phyloP scores from a whole-genome alignment of 2,888 invertebrate genomes.

The Ectemnius lituratus region DNA sequence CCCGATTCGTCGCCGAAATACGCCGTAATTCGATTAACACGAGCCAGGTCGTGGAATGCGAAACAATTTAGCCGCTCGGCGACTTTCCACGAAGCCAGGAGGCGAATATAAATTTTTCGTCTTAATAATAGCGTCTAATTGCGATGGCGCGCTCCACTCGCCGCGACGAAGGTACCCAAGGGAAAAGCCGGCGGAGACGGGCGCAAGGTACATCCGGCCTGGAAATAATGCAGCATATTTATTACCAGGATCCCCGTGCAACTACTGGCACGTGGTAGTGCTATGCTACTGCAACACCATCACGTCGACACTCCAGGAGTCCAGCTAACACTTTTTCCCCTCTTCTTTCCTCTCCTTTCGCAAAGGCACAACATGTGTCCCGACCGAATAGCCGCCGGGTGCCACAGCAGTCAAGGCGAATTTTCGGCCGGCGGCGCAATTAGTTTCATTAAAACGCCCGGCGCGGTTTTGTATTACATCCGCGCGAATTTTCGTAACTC shows the following conservation, averaged over 20 bases:
- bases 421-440: not conserved
- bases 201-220: slow-evolving; percentile 28
- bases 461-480: not conserved
- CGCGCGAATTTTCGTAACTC: slow-evolving; percentile 7
- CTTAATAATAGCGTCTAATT: slow-evolving; percentile 66
- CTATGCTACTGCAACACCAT: too few species aligned
- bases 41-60: slow-evolving; percentile 55
- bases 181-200: slow-evolving; percentile 22
- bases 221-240: slow-evolving; percentile 38
- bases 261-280: not conserved
- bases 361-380: too few species aligned
- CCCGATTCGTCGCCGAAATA: too few species aligned
- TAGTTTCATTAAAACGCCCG: not conserved
- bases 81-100: slow-evolving; percentile 13
- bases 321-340: too few species aligned
- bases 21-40: slow-evolving; percentile 60
- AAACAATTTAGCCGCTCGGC: slow-evolving; percentile 60
- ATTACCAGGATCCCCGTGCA: slow-evolving; percentile 20
- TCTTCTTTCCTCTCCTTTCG: too few species aligned
- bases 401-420: slow-evolving; percentile 7
- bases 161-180: not conserved
- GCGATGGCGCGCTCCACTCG: slow-evolving; percentile 27
- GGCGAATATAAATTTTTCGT: slow-evolving; percentile 56
- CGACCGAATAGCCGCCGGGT: not conserved
- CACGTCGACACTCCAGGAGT: too few species aligned